Base-by-base conservation (phyloP, 2,888 invertebrate genomes). In the Apotomis turbidana region DNA sequence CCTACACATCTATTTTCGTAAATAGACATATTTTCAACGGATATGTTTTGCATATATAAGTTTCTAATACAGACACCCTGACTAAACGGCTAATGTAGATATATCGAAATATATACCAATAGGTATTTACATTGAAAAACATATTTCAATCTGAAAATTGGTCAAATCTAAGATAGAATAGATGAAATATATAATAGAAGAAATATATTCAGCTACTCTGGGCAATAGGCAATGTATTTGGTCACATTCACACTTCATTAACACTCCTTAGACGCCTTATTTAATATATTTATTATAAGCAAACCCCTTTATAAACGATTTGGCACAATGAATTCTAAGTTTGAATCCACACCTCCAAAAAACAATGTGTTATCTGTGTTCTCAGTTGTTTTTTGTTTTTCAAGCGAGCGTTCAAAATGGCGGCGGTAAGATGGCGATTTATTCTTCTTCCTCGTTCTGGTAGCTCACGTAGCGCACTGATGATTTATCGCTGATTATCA, bases 391-490 rank as follows among this genome's bases (percentile, higher is more conserved):
- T n/a, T n/a, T n/a, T n/a, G n/a, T n/a, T n/a, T n/a, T n/a, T n/a
- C n/a, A n/a, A n/a, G 88, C 82, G 84, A 73, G 75, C 77, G 68
- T 41, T 73, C 73, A 78, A 76, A 72, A 78, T 81, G 82, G 83
- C 80, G 78, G 80, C 77, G 66, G 46, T 13, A 63, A 51, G 10
- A 55, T 68, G 68, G 61, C 41, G 57, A 61, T 78, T 83, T 88
- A 93, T 83, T 97, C 97, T 80, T 97, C 98, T 80, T 98, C 98
- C 83, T 98, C 98, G 88, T 98, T 97, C 88, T 97, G 97, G 91
- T 98, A 99, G 84, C 97, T 98, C 70, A 98, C 98, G 93, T 99
- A 99, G 80, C 98, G 96, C 49, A 99, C 98, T 59, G 98, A 97
- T 68, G 98, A 97, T 81, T 98, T 97, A 81, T 98, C 98, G 75